Evolutionary conservation across 2,888 invertebrate species (phyloP).

Genomic region (Psylliodes chrysocephalus): DNA sequence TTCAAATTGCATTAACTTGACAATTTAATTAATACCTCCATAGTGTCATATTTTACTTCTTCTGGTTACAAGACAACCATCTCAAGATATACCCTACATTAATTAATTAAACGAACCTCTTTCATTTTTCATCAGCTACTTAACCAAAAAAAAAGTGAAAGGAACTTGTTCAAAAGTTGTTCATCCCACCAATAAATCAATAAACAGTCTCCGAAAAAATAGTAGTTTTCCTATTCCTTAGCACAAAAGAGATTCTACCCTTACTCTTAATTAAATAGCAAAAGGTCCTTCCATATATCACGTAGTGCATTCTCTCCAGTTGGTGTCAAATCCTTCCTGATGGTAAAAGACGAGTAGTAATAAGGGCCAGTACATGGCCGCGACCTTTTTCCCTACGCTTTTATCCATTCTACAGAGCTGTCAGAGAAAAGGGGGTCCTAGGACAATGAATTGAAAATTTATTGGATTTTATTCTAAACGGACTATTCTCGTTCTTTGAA

Average conservation of each 20-base stretch:
- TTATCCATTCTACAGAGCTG: not conserved
- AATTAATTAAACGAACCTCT: too few species aligned
- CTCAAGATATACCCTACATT: too few species aligned
- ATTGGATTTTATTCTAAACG: not conserved
- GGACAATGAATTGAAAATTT: not conserved
- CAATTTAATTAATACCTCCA: too few species aligned
- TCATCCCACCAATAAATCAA: not conserved
- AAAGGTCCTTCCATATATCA: slow-evolving; percentile 19
- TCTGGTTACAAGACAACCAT: too few species aligned
- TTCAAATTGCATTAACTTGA: too few species aligned
- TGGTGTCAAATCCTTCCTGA: slow-evolving; percentile 14
- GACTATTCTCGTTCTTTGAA: not conserved
- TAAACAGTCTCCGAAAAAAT: slow-evolving; percentile 3
- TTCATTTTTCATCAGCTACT: too few species aligned
- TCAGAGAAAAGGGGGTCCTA: not conserved
- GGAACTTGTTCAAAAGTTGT: too few species aligned
- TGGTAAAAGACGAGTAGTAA: slow-evolving; percentile 13
- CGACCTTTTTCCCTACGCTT: slow-evolving; percentile 7
- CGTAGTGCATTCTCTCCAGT: slow-evolving; percentile 18
- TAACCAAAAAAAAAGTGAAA: too few species aligned
- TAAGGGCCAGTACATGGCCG: slow-evolving; percentile 15
- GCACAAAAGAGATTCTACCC: slow-evolving; percentile 8
- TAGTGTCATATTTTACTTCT: too few species aligned
- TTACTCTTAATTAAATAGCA: slow-evolving; percentile 14
- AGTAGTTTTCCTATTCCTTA: slow-evolving; percentile 6